Conservation (phyloP, 2,888 invertebrate species). For the Branchipolynoe longqiensis region DNA sequence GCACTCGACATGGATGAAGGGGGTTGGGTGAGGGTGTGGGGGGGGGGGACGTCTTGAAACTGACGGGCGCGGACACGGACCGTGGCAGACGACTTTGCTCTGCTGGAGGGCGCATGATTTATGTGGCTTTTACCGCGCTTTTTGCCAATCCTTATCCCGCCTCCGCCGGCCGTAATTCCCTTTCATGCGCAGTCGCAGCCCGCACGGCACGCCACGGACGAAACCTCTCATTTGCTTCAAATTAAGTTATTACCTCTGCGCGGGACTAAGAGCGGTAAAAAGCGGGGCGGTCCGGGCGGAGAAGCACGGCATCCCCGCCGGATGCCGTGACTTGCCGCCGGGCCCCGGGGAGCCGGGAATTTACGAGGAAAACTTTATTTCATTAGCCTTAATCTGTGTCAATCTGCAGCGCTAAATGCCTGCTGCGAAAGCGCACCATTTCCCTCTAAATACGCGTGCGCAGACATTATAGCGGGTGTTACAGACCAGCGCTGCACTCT, state of each 20-base stretch:
- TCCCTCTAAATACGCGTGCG: conserved; percentile 37
- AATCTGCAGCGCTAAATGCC: conserved; percentile 45
- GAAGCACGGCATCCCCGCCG: conserved; percentile 52
- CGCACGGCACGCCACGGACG: conserved; percentile 14
- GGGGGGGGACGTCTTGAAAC: neutral
- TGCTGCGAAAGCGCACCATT: conserved; percentile 40
- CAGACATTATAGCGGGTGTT: neutral
- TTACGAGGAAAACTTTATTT: conserved; percentile 54
- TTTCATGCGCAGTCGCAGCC: conserved; percentile 37
- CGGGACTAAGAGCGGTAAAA: conserved; percentile 36
- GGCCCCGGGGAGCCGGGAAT: conserved; percentile 32
- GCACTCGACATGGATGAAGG: neutral
- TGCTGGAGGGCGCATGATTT: conserved; percentile 35
- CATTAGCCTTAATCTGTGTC: conserved; percentile 53
- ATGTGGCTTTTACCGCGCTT: conserved; percentile 55
- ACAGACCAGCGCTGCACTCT: neutral
- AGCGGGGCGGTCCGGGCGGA: conserved; percentile 12
- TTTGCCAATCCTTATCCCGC: conserved; percentile 47
- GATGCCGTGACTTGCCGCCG: conserved; percentile 48
- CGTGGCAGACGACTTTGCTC: conserved; percentile 12
- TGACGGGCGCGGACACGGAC: neutral
- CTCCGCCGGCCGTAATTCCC: conserved; percentile 45
- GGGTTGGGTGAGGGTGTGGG: neutral
- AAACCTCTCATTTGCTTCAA: conserved; percentile 57
- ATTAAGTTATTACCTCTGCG: conserved; percentile 51